Base-by-base conservation (phyloP, 2,113 vertebrate species). In the Sciurus niger region DNA sequence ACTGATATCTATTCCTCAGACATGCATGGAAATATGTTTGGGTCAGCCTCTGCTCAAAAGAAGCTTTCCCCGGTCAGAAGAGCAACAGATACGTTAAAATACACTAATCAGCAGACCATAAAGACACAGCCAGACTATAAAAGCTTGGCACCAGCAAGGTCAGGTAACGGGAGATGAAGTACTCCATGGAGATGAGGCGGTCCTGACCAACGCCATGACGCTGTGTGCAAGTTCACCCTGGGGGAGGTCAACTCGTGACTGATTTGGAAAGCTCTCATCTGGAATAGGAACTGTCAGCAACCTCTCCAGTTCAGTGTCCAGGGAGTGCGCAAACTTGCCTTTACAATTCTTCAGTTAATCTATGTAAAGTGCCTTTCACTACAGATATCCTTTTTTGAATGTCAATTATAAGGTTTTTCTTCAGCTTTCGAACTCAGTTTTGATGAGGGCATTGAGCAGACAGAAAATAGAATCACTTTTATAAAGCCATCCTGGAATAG, bases 381-480 rank as follows among this genome's bases (percentile, higher is more conserved):
- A 28, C 32, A 63, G 67, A 77, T 32, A 30, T 40, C 78, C 4
- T 40, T 34, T 89, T 58, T 3, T 7, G 34, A 91, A 85, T 72
- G 88, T 46, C 58, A 48, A 51, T 25, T 60, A 32, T 28, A 22
- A 58, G 30, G 10, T 34, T 92, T 76, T 30, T 24, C 73, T 78
- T n/a, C 24, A 89, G 13, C 11, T 92, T 93, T 65, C 37, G 24
- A 82, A 32, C 53, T 78, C 63, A 79, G 46, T 60, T 90, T 78
- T 92, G 76, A 78, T 51, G 80, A 82, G 84, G 22, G 30, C 8
- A 58, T 58, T 43, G 34, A 78, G 46, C 60, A 32, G 73, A 88
- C 16, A 76, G 46, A 63, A 94, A 76, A 92, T 6, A 67, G 32
- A 97, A 83, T 84, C 17, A n/a, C 46, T 78, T 83, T 48, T 24